Conservation (phyloP, 2,888 invertebrate genomes). For the Apeira syringaria region DNA sequence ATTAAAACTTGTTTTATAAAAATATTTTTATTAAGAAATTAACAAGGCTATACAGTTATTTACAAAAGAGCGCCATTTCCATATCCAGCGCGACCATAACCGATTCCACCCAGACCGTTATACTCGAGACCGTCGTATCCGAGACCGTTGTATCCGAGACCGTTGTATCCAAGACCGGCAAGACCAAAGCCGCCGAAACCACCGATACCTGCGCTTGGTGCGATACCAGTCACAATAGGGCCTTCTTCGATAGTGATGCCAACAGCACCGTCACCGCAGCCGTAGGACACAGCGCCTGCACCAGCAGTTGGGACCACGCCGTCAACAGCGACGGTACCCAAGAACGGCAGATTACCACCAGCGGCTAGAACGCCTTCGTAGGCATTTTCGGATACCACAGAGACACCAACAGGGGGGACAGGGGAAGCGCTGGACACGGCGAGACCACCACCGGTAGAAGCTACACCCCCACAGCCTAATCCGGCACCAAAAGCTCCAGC, state of each 20-base stretch:
- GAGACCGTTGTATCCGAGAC: conserved; percentile 20
- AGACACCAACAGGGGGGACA: conserved; percentile 40
- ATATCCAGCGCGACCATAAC: conserved; percentile 7
- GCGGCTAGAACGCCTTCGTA: conserved; percentile 44
- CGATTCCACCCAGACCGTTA: conserved; percentile 14
- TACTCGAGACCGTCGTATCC: conserved; percentile 22
- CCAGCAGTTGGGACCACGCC: conserved; percentile 44
- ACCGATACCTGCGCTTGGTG: conserved; percentile 1
- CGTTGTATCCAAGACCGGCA: conserved; percentile 19
- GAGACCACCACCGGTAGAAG: no score
- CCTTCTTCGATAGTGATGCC: conserved; percentile 37
- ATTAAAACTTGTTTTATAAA: no score
- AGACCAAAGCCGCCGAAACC: conserved; percentile 5
- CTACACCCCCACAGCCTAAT: conserved; percentile 18
- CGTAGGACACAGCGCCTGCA: conserved; percentile 40
- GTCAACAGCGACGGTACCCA: conserved; percentile 44
- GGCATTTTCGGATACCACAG: conserved; percentile 45
- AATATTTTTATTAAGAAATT: no score
- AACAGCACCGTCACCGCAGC: conserved; percentile 44
- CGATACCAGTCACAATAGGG: conserved; percentile 17
- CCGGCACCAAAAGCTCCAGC: conserved; percentile 8
- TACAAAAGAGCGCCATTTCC: conserved; percentile 10
- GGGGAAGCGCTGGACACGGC: no score
- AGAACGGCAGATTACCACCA: conserved; percentile 46
- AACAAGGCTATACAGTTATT: not conserved